Evolutionary conservation across 2,113 vertebrate genomes (phyloP), one percentile per base, ranked within the genome.

Genomic region (Antigone vipio): DNA sequence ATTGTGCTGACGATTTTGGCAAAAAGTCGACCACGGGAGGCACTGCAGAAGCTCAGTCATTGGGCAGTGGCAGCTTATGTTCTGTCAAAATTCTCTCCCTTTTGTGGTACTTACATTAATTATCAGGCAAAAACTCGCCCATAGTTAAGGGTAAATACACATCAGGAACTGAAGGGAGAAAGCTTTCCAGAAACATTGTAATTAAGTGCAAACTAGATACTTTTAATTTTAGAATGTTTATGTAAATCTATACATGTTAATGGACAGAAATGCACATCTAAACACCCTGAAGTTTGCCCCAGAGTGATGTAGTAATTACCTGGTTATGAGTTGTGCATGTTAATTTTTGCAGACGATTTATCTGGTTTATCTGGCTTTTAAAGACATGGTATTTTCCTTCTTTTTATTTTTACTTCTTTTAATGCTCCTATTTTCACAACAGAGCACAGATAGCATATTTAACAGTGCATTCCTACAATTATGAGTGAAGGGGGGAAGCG

Each of bases 361-460:
- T 96, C 92, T 95, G 72, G 63, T 92, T 93, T 93, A 88, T 95
- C 91, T 81, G 55, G n/a, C 93, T 95, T 91, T 95, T 79, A 92
- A 89, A 94, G 44, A 35, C 20, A 20, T 44, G 47, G 3, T 92
- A 55, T 79, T 95, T 93, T 81, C 64, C 44, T 89, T 69, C 20
- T 80, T 82, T 56, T 62, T 58, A 6, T 59, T 89, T 86, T 71
- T 81, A n/a, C 42, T 78, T 88, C 89, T 42, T 89, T 79, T 45
- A 67, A 64, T 75, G 44, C 26, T 78, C 16, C 29, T 96, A 78
- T 91, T 93, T 95, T 89, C 76, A 93, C 53, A 95, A 84, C 83
- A 93, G 27, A 89, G 62, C 60, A 64, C 44, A 89, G 80, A 89
- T 71, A 95, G 44, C 60, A 38, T 77, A 58, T 90, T 68, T 78